phyloP scores from a whole-genome alignment of 2,113 vertebrate species.

The Takifugu flavidus region DNA sequence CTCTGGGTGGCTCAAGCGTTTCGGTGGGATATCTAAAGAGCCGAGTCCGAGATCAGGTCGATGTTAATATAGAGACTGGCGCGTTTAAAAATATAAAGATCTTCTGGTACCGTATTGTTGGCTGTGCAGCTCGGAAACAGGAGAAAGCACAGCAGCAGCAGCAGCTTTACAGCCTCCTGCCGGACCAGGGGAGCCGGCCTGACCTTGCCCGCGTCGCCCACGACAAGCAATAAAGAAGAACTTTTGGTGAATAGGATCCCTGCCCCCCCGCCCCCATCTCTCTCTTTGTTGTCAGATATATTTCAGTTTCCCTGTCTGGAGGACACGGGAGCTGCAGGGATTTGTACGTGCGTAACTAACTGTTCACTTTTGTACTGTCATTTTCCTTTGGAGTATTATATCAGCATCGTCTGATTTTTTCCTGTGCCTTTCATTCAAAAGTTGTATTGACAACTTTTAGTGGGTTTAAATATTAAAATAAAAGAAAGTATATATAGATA shows the following conservation, averaged over 20 bases:
- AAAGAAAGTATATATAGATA: constrained; percentile 70
- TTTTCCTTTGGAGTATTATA: constrained; percentile 90
- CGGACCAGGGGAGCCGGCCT: constrained; percentile 29
- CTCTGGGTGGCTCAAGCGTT: constrained; percentile 46
- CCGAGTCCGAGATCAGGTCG: constrained; percentile 42
- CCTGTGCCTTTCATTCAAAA: constrained; percentile 96
- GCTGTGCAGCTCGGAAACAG: not conserved
- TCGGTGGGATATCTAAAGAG: constrained; percentile 53
- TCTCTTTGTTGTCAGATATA: constrained; percentile 69
- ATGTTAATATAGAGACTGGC: too few species aligned
- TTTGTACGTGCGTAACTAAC: constrained; percentile 90
- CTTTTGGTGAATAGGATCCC: constrained; percentile 73
- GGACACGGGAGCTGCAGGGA: constrained; percentile 64
- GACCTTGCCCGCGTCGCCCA: constrained; percentile 56
- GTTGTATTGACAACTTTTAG: constrained; percentile 98
- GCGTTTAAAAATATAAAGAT: too few species aligned
- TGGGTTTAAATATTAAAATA: constrained; percentile 94
- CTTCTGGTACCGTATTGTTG: constrained; percentile 5
- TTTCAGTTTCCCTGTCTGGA: constrained; percentile 62
- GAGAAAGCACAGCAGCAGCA: constrained; percentile 20
- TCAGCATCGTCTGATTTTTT: constrained; percentile 96
- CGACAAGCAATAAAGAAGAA: constrained; percentile 87
- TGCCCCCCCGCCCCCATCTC: too few species aligned
- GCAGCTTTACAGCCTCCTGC: constrained; percentile 16
- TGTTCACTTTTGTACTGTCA: constrained; percentile 94